phyloP scores from a whole-genome alignment of 2,113 vertebrate species.

The Xiphorhynchus elegans region DNA sequence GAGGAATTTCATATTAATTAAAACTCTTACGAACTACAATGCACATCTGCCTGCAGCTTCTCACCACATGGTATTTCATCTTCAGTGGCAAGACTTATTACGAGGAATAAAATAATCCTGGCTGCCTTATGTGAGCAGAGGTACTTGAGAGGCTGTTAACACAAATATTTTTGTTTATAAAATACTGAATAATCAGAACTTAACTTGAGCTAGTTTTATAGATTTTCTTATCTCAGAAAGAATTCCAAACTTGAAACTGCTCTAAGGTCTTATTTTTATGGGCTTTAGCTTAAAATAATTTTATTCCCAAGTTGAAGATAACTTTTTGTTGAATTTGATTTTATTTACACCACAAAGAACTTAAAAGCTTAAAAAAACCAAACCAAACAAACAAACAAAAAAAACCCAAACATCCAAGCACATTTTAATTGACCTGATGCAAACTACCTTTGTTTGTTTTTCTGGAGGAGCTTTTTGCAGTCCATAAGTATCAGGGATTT shows the following conservation, averaged over 20 bases:
- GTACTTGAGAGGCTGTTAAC: background rate
- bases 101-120: background rate
- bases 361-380: background rate
- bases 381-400: background rate
- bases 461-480: background rate
- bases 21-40: background rate
- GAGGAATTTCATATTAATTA: background rate
- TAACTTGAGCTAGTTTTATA: background rate
- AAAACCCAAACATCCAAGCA: background rate
- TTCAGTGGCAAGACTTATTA: background rate
- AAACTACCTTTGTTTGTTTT: background rate
- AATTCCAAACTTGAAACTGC: background rate
- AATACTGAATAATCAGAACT: background rate
- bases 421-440: background rate
- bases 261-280: background rate
- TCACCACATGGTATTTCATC: background rate
- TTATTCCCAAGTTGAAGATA: background rate
- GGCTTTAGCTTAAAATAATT: background rate
- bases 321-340: background rate
- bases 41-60: background rate
- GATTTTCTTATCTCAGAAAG: background rate
- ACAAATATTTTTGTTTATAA: background rate
- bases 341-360: background rate
- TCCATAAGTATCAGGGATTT: background rate
- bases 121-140: background rate